A percentile compares a stretch with the other conserved stretches of the same genome.
Evolutionary conservation across 2,113 vertebrate genomes (phyloP).

Genomic region (Speoplatyrhinus poulsoni): DNA sequence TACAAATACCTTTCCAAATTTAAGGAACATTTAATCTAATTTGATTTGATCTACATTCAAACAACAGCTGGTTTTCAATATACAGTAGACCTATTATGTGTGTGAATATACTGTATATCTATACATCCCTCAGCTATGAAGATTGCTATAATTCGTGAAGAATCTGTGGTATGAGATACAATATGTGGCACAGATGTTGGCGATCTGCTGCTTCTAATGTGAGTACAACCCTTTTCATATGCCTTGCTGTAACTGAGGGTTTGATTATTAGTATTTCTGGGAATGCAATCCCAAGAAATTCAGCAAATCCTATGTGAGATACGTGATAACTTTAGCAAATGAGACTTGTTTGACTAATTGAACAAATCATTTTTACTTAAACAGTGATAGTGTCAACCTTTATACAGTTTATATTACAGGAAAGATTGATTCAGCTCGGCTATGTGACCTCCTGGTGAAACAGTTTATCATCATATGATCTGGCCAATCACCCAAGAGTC

Average conservation of each 20-base stretch:
- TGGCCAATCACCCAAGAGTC: too few species aligned
- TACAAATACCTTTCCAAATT: conserved; percentile 7
- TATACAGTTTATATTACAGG: too few species aligned
- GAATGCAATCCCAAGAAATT: conserved; percentile 17
- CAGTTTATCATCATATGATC: too few species aligned
- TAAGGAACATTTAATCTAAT: conserved; percentile 16
- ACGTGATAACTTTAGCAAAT: neutral
- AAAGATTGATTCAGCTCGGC: too few species aligned
- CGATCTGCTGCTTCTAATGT: conserved; percentile 38
- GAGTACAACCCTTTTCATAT: conserved; percentile 50
- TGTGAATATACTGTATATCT: neutral
- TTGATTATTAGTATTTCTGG: conserved; percentile 11
- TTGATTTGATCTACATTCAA: conserved; percentile 5
- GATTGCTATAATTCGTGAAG: conserved; percentile 56
- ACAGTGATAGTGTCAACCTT: too few species aligned
- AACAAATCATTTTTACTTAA: too few species aligned
- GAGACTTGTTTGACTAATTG: too few species aligned
- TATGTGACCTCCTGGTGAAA: too few species aligned
- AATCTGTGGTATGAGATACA: conserved; percentile 62
- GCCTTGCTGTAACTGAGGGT: conserved; percentile 26
- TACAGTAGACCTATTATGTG: neutral
- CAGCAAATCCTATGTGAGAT: conserved; percentile 6
- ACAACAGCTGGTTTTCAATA: neutral
- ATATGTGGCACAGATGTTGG: conserved; percentile 74
- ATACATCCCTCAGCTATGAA: conserved; percentile 37